A percentile compares a stretch with the other conserved stretches of the same genome.
These are phyloP conservation scores for Rhorus exstirpatorius DNA, from an alignment of 2,888 invertebrate species.

Conservation along the genomic window DNA sequence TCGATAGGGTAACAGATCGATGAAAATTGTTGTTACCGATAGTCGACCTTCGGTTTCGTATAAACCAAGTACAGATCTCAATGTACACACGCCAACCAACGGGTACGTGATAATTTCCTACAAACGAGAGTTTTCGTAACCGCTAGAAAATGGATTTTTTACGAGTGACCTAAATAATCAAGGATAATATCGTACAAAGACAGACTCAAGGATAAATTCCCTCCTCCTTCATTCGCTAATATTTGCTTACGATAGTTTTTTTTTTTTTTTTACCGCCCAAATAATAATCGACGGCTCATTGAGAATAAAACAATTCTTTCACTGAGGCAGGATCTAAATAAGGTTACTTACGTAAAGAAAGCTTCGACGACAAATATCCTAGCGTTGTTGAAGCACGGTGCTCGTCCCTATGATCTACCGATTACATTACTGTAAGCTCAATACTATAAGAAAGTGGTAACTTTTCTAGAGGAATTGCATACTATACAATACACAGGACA, in stretches of 20 bases:
- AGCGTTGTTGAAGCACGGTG: too few species aligned
- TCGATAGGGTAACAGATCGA: too few species aligned
- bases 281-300: slow-evolving; percentile 24
- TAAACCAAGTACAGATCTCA: slow-evolving; percentile 35
- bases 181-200: slow-evolving; percentile 24
- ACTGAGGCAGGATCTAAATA: too few species aligned
- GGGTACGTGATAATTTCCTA: slow-evolving; percentile 29
- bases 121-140: slow-evolving; percentile 56
- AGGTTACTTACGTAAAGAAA: too few species aligned
- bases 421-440: too few species aligned
- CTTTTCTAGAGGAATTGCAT: too few species aligned
- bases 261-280: slow-evolving; percentile 1
- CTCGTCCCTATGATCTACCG: too few species aligned
- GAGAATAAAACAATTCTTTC: too few species aligned
- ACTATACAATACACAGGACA: too few species aligned
- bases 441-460: too few species aligned
- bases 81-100: slow-evolving; percentile 9
- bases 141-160: slow-evolving; percentile 54
- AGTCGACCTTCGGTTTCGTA: slow-evolving; percentile 50
- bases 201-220: slow-evolving; percentile 39
- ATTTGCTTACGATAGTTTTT: not conserved
- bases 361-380: too few species aligned
- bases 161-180: slow-evolving; percentile 60
- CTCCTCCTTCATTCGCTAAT: not conserved
- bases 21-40: slow-evolving; percentile 24